Evolutionary conservation across 1,140 invertebrate genomes (phyloP), one percentile per base, ranked within the genome.

Genomic region (Lepidotrigona ventralis): DNA sequence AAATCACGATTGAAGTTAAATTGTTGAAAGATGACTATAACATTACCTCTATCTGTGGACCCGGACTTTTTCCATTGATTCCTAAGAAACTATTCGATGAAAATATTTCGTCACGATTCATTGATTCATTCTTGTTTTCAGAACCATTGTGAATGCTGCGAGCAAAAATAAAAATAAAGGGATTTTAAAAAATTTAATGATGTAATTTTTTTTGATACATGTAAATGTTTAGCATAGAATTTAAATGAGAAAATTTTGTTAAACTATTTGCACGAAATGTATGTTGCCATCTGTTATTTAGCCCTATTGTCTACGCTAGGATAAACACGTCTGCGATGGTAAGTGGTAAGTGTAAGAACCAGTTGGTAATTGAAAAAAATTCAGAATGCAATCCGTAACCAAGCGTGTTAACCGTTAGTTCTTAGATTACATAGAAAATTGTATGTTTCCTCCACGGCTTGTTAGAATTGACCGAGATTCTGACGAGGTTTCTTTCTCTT

Each of bases 51-150:
- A 98, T 96, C 12, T 95, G 91, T n/a, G 98, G 98, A 71, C 98
- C 98, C 2, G 98, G 98, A 93, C 98, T 95, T 94, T 96, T 96
- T 80, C 97, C 95, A 92, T 98, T 98, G 26, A 98, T 95, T 1
- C 66, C 17, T 64, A 89, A 53, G 66, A 81, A 74, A 19, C 17
- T 79, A 21, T 12, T 70, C 66, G 6, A 0, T 14, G 6, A 11
- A n/a, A 23, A 74, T 63, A 29, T 23, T n/a, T 79, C 63, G 56
- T 75, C 19, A n/a, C 15, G 33, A 5, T 14, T 66, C 1, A 33
- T 60, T 15, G 51, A 63, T 14, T 79, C 66, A 2, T n/a, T 29
- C 3, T 51, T 63, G 58, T 23, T 23, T 23, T 68, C 46, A n/a
- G 53, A 39, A 21, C 21, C 21, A 23, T 87, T 51, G n/a, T 26